Evolutionary conservation across 1,140 invertebrate genomes (phyloP).

Genomic region (Drosophila tani): DNA sequence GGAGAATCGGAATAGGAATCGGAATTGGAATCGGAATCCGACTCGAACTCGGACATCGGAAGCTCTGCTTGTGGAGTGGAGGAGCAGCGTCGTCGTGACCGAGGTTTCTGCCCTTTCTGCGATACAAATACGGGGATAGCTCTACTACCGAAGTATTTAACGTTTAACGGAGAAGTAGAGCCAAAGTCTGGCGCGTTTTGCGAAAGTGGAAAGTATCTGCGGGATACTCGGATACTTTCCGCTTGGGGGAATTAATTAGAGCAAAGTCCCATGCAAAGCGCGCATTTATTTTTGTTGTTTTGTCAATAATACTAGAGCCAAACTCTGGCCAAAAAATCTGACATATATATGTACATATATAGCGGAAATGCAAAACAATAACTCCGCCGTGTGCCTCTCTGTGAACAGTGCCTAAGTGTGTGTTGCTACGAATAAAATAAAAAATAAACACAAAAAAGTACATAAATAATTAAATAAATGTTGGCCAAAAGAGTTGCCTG

Average conservation of each 20-base stretch:
- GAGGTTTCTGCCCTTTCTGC: constrained; percentile 68
- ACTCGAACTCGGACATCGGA: constrained; percentile 52
- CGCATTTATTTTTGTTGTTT: constrained; percentile 72
- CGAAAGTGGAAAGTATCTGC: constrained; percentile 78
- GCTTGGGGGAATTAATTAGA: constrained; percentile 47
- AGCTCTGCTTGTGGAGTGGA: constrained; percentile 67
- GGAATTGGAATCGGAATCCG: constrained; percentile 8
- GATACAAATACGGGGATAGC: constrained; percentile 35
- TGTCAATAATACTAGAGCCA: constrained; percentile 63
- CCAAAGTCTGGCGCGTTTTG: constrained; percentile 46
- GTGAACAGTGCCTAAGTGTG: constrained; percentile 39
- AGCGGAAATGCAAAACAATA: constrained; percentile 74
- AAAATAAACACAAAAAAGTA: constrained; percentile 44
- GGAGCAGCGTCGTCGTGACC: constrained; percentile 58
- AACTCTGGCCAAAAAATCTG: constrained; percentile 31
- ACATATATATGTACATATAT: constrained; percentile 32
- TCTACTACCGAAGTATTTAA: constrained; percentile 10
- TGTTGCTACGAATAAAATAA: constrained; percentile 52
- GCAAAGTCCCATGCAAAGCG: constrained; percentile 54
- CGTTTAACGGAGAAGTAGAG: constrained; percentile 32
- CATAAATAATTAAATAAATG: constrained; percentile 56
- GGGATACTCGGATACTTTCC: constrained; percentile 68
- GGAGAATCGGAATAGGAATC: constrained; percentile 45
- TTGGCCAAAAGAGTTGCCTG: constrained; percentile 67
- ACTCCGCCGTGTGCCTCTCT: constrained; percentile 20